Base-by-base conservation (phyloP, 2,113 vertebrate species). In the Pluvianellus socialis region DNA sequence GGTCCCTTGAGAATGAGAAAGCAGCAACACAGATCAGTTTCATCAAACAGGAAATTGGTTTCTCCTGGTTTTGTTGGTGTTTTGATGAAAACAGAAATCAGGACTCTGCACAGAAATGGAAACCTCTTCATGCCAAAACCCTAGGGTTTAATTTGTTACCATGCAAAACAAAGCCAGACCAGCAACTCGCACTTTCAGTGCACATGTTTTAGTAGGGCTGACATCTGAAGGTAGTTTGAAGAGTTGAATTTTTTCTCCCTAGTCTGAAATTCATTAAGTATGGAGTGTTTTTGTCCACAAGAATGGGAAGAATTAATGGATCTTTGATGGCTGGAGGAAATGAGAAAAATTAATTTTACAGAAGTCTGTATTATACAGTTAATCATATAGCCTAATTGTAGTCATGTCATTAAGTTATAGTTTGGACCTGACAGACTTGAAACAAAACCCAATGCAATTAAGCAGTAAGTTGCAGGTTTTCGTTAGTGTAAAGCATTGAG, bases 81-180 rank as follows among this genome's bases (percentile, higher is more conserved):
- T 92, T 92, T 94, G 59, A 49, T 94, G 55, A 83, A 92, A 94
- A 83, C 44, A 88, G n/a, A 61, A 67, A 88, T 90, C 16, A 49
- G 17, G 40, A 79, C 12, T 87, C n/a, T 40, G 30, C 18, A 14
- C 11, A 74, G 73, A 94, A 88, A 67, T 74, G 28, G 44, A 56
- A 90, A 66, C 24, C 12, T 89, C 42, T 87, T 92, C 91, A 91
- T 47, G 32, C 67, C 42, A 73, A 89, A 92, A n/a, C 68, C 32
- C 76, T 70, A 24, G 79, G 20, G 76, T 67, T 96, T 94, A 19
- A 49, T 94, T 84, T 92, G 89, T 84, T 86, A 91, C 80, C 53
- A 71, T 67, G 73, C 53, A 91, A 94, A 95, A 95, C 84, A 96
- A 92, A 94, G 50, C 17, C 35, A 84, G 79, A 79, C 63, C 15